Evolutionary conservation across 2,113 vertebrate genomes (phyloP), one percentile per base, ranked within the genome.

Genomic region (Platysteira castanea): DNA sequence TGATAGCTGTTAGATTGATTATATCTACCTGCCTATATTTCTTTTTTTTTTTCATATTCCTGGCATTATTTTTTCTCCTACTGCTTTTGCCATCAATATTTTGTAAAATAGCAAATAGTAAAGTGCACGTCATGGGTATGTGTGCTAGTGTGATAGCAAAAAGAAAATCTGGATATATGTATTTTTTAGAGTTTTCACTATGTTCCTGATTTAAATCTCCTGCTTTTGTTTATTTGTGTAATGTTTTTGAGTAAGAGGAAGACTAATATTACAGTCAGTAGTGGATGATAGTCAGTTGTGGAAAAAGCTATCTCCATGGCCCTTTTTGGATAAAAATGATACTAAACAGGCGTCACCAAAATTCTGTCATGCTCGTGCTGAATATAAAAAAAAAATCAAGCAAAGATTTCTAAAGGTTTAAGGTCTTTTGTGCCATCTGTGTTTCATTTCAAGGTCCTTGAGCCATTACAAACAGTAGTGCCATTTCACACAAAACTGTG

Each of bases 1-100:
- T 98, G 96, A 94, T 98, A 96, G 97, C 97, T 97, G 90, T 96
- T 97, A 95, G 84, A 86, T 91, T 91, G 96, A 96, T 96, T 95
- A 64, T 95, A 97, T 97, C 96, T 97, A 95, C 81, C 84, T 97
- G 60, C 80, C 94, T 87, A 49, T 95, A 96, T 86, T 90, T 89
- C 73, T 93, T 96, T 16, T 26, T 65, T 90, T 90, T 83, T n/a
- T 46, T 17, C 2, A 10, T 65, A 87, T 93, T 95, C 71, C 49
- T 90, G 42, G n/a, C 35, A 50, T 95, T 95, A 75, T 86, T 84
- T 97, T 95, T 95, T 76, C 31, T 93, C 42, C 54, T 78, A 61
- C 46, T 88, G 47, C 27, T 97, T 95, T 96, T 96, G 64, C 37
- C 75, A 81, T 71, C 53, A 79, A 59, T 91, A 82, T 95, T 94